phyloP scores from a whole-genome alignment of 2,888 invertebrate species.

The Drosophila rubida region DNA sequence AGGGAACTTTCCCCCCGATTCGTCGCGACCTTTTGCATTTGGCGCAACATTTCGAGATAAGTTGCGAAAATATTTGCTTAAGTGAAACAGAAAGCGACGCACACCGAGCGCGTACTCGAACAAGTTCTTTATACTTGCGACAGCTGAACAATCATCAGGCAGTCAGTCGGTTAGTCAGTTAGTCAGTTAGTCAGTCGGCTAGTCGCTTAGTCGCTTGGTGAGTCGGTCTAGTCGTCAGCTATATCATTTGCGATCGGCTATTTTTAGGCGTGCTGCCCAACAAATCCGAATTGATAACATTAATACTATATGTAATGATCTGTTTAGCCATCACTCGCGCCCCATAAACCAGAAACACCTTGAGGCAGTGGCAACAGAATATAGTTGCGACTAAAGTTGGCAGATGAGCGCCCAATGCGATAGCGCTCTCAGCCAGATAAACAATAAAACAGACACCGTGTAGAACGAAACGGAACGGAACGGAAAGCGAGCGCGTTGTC shows the following conservation, averaged over 20 bases:
- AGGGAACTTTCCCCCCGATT: slow-evolving; percentile 23
- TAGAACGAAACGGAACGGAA: neutral
- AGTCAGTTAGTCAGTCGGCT: too few relatives aligned
- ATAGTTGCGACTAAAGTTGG: slow-evolving; percentile 8
- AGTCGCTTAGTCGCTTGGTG: too few relatives aligned
- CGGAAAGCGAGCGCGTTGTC: neutral
- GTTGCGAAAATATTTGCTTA: slow-evolving; percentile 74
- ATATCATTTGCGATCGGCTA: slow-evolving; percentile 9
- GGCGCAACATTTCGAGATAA: slow-evolving; percentile 72
- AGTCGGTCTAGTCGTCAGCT: too few relatives aligned
- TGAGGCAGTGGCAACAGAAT: slow-evolving; percentile 2
- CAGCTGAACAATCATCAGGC: slow-evolving; percentile 10
- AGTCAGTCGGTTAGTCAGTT: neutral
- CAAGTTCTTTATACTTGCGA: slow-evolving; percentile 2
- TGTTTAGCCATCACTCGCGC: slow-evolving; percentile 44
- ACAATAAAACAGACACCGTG: slow-evolving; percentile 9
- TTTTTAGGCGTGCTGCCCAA: slow-evolving; percentile 2
- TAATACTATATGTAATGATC: slow-evolving; percentile 21
- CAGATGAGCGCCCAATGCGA: neutral
- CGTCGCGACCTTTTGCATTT: slow-evolving; percentile 47
- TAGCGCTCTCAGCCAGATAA: slow-evolving; percentile 5
- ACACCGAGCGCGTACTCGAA: neutral
- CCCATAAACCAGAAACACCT: slow-evolving; percentile 35
- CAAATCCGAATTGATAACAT: slow-evolving; percentile 5
- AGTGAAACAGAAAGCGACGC: slow-evolving; percentile 74